Base-by-base conservation (phyloP, 1,140 invertebrate species). In the Cataglyphis hispanica region DNA sequence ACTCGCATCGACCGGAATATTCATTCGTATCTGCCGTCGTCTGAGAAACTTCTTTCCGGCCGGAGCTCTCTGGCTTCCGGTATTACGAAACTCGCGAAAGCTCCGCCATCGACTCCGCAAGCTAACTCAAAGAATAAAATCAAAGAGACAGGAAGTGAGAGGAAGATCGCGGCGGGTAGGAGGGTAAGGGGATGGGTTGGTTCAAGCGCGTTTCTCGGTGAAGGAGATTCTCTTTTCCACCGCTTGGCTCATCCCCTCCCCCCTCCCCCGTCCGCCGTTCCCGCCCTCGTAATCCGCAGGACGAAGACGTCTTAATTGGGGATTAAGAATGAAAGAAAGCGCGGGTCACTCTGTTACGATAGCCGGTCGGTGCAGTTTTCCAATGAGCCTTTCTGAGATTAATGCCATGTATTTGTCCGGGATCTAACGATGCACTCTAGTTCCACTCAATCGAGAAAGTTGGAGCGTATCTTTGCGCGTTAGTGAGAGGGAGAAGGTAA, bases 241-340 rank as follows among this genome's bases (percentile, higher is more conserved):
- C 50, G 72, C 74, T 67, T 60, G 64, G 74, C 67, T 74, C 46
- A 50, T 50, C 46, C 16, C 16, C 3, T 6, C 46, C 16, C 16
- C 31, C 46, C 3, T 5, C 46, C 11, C 11, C 11, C 11, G 11
- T 13, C 43, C 46, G 1, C 2, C 40, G 46, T 19, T 50, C 46
- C 46, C 46, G 46, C 46, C 46, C 46, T 50, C 13, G 87, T 90
- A 90, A 90, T 90, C 89, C 89, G 58, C 40, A 83, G 58, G 74
- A 88, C 85, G 88, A 86, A 90, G 89, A 90, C 86, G 88, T 90
- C 88, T 90, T 90, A 90, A 90, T 90, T 90, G 89, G 89, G 78
- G 89, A 89, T 90, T 90, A 90, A 90, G 88, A 76, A 84, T 89
- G 83, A 90, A 90, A 90, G 89, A 90, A 90, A 90, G 88, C 88